Base-by-base conservation (phyloP, 2,888 invertebrate species). In the Ectobius pallidus region DNA sequence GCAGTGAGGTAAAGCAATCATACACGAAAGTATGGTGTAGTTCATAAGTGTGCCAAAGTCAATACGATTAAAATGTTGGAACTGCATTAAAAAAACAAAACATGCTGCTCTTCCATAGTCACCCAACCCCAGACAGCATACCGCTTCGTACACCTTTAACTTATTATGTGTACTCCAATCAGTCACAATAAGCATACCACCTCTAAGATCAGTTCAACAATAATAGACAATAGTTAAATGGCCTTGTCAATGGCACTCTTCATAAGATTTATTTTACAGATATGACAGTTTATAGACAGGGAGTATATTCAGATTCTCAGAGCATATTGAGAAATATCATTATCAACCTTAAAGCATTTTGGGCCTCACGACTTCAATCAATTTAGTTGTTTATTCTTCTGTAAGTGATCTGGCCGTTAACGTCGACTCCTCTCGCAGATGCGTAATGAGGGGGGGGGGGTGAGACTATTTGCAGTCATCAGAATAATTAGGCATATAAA, bases 131-230 rank as follows among this genome's bases (percentile, higher is more conserved):
- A 99, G 92, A 78, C 95, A 94, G 82, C 99, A 99, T 55, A 97
- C 91, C 55, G 97, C 99, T 85, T 95, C 95, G 81, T 97, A 97
- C 0, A 98, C 99, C 85, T 99, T 99, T 32, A 99, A 86, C 76
- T 99, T 91, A 83, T 99, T 99, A 77, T 99, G 89, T 69, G 99
- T 90, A 80, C 99, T 97, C 99, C 99, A 99, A 83, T 99, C 99
- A 16, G 99, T 99, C 1, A 27, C 55, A 11, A 20, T 25, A n/a
- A 9, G 42, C 4, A 25, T 9, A n/a, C 46, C 30, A 6, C 44
- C 67, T n/a, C n/a, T n/a, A n/a, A n/a, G n/a, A n/a, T n/a, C n/a
- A n/a, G n/a, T n/a, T n/a, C n/a, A n/a, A n/a, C n/a, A n/a, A n/a
- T n/a, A n/a, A n/a, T n/a, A 30, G 25, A 44, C 2, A 73, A 78